Evolutionary conservation across 1,140 invertebrate species (phyloP).

Genomic region (Theocolax elegans): DNA sequence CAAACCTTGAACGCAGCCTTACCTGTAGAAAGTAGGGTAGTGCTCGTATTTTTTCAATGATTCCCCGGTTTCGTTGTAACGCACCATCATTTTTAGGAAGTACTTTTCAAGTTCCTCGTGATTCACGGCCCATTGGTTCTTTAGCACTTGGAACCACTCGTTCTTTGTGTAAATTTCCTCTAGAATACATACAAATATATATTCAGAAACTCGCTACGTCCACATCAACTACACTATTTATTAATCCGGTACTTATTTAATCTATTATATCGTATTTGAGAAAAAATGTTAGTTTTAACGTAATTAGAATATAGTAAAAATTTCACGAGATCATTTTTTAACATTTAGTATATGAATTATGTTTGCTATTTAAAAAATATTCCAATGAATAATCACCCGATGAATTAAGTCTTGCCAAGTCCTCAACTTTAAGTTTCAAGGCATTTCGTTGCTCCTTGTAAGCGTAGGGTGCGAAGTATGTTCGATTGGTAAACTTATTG

Average conservation of each 20-base stretch:
- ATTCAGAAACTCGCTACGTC: too few relatives aligned
- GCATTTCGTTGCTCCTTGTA: conserved; percentile 88
- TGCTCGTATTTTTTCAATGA: conserved; percentile 87
- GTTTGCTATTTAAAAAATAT: too few relatives aligned
- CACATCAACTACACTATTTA: too few relatives aligned
- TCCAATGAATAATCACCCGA: conserved; percentile 73
- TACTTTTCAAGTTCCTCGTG: conserved; percentile 92
- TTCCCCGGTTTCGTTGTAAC: conserved; percentile 88
- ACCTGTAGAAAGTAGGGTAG: conserved; percentile 88
- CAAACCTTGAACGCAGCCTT: too few relatives aligned
- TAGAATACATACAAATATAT: conserved; percentile 57
- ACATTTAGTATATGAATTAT: too few relatives aligned
- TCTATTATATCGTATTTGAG: neutral
- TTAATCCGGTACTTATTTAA: neutral
- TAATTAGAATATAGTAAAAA: conserved; percentile 38
- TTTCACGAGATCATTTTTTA: too few relatives aligned
- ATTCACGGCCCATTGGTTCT: conserved; percentile 93
- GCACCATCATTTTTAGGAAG: conserved; percentile 91
- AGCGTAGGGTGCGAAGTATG: conserved; percentile 93
- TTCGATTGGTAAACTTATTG: conserved; percentile 94
- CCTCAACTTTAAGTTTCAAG: conserved; percentile 87
- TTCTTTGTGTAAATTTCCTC: conserved; percentile 86
- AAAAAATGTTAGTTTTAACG: neutral
- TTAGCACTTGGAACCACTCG: conserved; percentile 87
- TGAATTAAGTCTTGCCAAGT: conserved; percentile 83